Evolutionary conservation across 1,140 invertebrate species (phyloP).

Genomic region (Tachypleus tridentatus): DNA sequence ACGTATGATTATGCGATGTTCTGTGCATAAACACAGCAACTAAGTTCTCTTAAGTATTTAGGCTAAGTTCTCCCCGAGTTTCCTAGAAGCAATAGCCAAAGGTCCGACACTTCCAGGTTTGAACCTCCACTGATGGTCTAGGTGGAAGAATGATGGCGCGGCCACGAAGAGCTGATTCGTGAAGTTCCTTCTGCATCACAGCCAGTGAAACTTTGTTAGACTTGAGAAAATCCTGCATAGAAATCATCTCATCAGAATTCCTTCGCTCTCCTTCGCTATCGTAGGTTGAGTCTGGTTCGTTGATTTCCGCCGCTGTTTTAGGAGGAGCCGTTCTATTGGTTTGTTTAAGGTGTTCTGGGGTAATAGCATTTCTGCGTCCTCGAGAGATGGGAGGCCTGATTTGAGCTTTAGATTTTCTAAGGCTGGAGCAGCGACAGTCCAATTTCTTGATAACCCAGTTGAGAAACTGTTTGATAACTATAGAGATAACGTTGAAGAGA

Average conservation of each 20-base stretch:
- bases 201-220: constrained; percentile 49
- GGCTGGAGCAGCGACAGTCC: constrained; percentile 33
- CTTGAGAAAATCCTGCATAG: constrained; percentile 49
- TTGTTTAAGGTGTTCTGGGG: constrained; percentile 28
- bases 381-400: constrained; percentile 24
- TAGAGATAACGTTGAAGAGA: constrained; percentile 55
- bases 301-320: constrained; percentile 20
- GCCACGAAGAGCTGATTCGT: constrained; percentile 47
- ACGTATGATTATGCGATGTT: no score
- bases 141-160: constrained; percentile 6
- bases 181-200: constrained; percentile 54
- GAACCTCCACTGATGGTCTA: constrained; percentile 27
- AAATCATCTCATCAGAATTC: constrained; percentile 47
- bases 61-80: constrained; percentile 32
- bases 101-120: constrained; percentile 48
- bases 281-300: constrained; percentile 37
- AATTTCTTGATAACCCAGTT: constrained; percentile 49
- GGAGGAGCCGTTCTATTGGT: no score
- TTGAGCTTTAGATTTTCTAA: constrained; percentile 10
- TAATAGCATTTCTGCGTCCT: constrained; percentile 32
- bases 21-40: no score
- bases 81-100: constrained; percentile 48
- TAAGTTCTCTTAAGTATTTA: no score
- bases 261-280: constrained; percentile 34
- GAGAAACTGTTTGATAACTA: constrained; percentile 54